Evolutionary conservation across 30 jellyfish, hydroid and myxozoan genomes (phyloP).

Genomic region (Pelagia noctiluca): DNA sequence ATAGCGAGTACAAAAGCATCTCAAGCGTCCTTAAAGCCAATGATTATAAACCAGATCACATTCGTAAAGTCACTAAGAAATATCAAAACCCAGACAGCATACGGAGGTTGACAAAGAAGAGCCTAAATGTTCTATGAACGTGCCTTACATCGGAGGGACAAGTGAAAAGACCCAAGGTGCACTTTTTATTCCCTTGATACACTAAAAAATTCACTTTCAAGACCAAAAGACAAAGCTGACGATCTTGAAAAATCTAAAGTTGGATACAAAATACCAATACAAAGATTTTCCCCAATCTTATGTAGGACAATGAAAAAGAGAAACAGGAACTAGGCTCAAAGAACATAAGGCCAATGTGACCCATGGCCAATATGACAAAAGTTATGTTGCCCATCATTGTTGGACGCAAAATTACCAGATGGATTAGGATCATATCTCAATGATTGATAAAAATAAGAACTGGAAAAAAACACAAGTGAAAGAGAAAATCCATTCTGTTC

Average conservation of each 20-base stretch:
- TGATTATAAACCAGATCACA: not conserved
- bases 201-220: not conserved
- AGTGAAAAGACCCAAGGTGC: not conserved
- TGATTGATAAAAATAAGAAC: not conserved
- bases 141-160: not conserved
- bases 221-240: slow-evolving; percentile 1
- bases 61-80: not conserved
- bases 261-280: not conserved
- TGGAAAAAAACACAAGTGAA: not conserved
- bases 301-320: not conserved
- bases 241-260: not conserved
- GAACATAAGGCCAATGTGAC: not conserved
- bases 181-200: not conserved
- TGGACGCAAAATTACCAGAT: not conserved
- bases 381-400: not conserved
- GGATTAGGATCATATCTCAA: not conserved
- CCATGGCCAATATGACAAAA: not conserved
- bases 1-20: not conserved
- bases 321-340: slow-evolving; percentile 2
- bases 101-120: not conserved
- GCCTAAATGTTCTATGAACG: slow-evolving; percentile 1
- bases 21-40: not conserved
- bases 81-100: not conserved
- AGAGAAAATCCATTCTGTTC: not conserved
- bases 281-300: not conserved